Base-by-base conservation (phyloP, 2,888 invertebrate species). In the Caenorhabditis macrosperma region DNA sequence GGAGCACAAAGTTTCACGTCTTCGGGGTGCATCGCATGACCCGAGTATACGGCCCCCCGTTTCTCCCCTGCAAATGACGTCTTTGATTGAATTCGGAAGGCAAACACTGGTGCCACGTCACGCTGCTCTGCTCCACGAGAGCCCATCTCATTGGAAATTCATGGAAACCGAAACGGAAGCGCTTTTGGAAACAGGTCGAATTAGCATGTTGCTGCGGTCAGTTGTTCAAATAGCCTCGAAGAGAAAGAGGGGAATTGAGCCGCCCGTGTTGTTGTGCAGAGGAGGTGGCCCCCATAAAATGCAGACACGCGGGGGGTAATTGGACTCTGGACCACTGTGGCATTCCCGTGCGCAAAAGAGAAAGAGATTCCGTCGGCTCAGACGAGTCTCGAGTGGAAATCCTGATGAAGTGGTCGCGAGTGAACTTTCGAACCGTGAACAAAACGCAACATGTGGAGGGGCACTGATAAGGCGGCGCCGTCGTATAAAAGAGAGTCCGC, bases 21-120 rank as follows among this genome's bases (percentile, higher is more conserved):
- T 9, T 38, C 12, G 7, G 44, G 52, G 55, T 50, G 59, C 60
- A 60, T 60, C 38, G 64, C 72, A 64, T 72, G 72, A 57, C 78
- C 66, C 64, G 66, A 63, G 66, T 64, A 64, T 50, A 78, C 71
- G 41, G 48, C 64, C n/a, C n/a, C n/a, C n/a, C n/a, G n/a, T n/a
- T n/a, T n/a, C n/a, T n/a, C n/a, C n/a, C n/a, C 71, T 72, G 72
- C 72, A 72, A 72, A 64, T 72, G 72, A 72, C 72, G 72, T 72
- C 57, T 63, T 48, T 48, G 72, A 72, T 72, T 63, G 72, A 55
- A 63, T 64, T 57, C 38, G 46, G 35, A 72, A 28, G 20, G 57
- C 72, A 63, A 64, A 63, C 22, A 44, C n/a, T n/a, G 44, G 55
- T 46, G 52, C 35, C 33, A 55, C 52, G 61, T 60, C 50, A 61